Evolutionary conservation across 2,888 invertebrate genomes (phyloP), one percentile per base, ranked within the genome.

Genomic region (Drosophila atroscutellata): DNA sequence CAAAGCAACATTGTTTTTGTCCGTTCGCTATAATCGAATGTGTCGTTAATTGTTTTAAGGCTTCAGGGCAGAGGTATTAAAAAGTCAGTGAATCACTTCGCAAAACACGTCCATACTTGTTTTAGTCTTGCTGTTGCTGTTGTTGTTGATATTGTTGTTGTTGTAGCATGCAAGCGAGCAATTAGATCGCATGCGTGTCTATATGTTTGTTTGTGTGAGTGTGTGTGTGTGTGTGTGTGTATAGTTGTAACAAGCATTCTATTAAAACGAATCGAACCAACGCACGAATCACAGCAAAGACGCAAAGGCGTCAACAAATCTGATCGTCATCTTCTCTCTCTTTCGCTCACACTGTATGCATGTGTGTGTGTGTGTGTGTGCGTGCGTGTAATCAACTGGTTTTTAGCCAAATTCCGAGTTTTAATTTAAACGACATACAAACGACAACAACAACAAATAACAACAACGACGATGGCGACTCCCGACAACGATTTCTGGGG

Each of bases 381-480:
- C 73, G 73, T 80, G 85, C 80, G 83, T 86, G 81, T 78, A 83
- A 37, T 80, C 72, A 86, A 87, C 86, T 87, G 86, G 86, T 87
- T 87, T 45, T 87, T 76, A 81, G 86, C 86, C 86, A 84, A 87
- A 86, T 87, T 87, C 83, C 81, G 84, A 82, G 82, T 72, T 85
- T 85, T 87, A 84, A 86, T 87, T 87, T 84, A 83, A 84, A 69
- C 82, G 79, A 82, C 80, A 58, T 69, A 76, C 65, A 49, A 66
- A 55, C 52, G 50, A 45, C 66, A 77, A 65, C 61, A 77, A 52
- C 70, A 62, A 59, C 59, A 59, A 51, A 32, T 49, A 32, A 34
- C 37, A 42, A 58, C 72, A 55, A 58, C 72, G 65, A 42, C 65
- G 13, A 32, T 45, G 45, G 45, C 45, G 26, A 45, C 45, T 45